These are phyloP conservation scores for Centropyge bicolor DNA, from an alignment of 2,797 vertebrate species.

Conservation along the genomic window DNA sequence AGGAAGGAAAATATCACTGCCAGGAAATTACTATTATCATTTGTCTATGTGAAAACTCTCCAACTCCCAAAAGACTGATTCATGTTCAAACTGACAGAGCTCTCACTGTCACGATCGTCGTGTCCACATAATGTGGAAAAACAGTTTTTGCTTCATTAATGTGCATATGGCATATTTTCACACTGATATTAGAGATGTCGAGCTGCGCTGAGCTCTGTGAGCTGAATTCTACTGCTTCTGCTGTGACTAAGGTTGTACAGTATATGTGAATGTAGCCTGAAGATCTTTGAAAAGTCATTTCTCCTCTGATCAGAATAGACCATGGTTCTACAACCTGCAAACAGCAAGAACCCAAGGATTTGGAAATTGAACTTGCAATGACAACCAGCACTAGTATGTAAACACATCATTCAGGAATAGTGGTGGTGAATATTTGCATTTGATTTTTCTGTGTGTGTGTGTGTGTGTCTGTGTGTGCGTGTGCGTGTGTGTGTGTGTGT, in stretches of 20 bases:
- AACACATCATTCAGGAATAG: background rate
- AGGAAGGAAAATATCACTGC: conserved; percentile 55
- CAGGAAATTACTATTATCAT: conserved; percentile 50
- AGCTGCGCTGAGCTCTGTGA: background rate
- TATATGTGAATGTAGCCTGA: background rate
- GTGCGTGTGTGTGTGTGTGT: conserved; percentile 10
- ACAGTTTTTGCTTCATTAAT: background rate
- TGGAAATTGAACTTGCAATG: background rate
- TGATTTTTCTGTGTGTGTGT: conserved; percentile 5
- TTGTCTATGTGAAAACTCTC: conserved; percentile 31
- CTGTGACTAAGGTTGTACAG: background rate
- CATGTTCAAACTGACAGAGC: conserved; percentile 21
- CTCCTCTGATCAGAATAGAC: background rate
- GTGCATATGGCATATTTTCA: background rate
- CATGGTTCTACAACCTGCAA: background rate
- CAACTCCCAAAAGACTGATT: conserved; percentile 35
- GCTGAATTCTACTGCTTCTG: background rate
- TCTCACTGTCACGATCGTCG: background rate
- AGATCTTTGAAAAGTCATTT: background rate
- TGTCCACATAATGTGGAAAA: background rate
- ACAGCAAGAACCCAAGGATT: background rate
- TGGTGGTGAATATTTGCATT: conserved; percentile 14
- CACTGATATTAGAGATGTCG: background rate
- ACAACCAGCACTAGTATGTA: background rate
- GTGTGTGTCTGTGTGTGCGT: conserved; percentile 21